Base-by-base conservation (phyloP, 2,888 invertebrate genomes). In the Ormyrus pomaceus region DNA sequence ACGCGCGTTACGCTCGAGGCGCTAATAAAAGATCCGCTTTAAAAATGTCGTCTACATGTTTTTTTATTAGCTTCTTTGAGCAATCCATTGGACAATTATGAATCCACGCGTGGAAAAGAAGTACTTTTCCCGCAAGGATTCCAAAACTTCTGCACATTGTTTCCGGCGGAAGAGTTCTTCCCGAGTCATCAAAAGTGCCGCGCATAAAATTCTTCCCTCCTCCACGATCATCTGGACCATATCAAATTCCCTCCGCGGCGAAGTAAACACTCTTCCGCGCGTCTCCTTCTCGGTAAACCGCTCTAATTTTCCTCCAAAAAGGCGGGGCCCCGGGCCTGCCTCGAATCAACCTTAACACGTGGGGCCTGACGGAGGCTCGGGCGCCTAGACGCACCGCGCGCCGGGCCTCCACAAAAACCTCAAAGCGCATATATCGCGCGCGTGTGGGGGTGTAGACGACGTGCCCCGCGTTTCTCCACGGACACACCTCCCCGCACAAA, bases 401-500 rank as follows among this genome's bases (percentile, higher is more conserved):
- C 34, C 34, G 34, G 68, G 65, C 8, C 55, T 7, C 55, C 34
- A 55, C 0, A 2, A 11, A 55, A 55, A 55, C 34, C 68, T 55
- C 68, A 45, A 55, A 68, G 68, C 45, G 45, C 48, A 48, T 7
- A 6, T 4, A 19, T 2, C 1, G 51, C n/a, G 19, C 5, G 9
- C 11, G 45, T 6, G 34, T 55, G 13, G 6, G 6, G 58, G 34
- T 75, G 77, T 78, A 80, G 83, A 84, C 82, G 82, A 85, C 83
- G 82, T 81, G 84, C 85, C 76, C 85, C 76, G 82, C 77, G 84
- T 51, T 19, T 83, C 84, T 82, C 83, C 72, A 85, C 86, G 80
- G 87, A 89, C 89, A 89, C 90, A 89, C 89, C 89, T 89, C 87
- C 88, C 65, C 78, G 86, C 89, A 89, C 89, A 89, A 89, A 88